Evolutionary conservation across 2,797 vertebrate genomes (phyloP).

Genomic region (Erethizon dorsatum): DNA sequence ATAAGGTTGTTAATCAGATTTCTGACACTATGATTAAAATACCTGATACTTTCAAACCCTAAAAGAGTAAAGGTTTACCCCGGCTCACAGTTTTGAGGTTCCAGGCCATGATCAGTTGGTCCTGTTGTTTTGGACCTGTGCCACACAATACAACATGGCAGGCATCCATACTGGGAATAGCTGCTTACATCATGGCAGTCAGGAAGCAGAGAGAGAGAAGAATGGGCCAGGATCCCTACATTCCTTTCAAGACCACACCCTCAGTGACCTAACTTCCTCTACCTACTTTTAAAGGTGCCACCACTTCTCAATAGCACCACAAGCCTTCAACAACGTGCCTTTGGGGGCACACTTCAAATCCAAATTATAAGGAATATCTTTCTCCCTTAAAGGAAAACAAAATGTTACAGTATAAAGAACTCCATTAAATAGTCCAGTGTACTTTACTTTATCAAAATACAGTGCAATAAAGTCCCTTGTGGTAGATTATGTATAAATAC

Average conservation of each 20-base stretch:
- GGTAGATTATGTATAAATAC: background rate
- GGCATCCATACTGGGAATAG: background rate
- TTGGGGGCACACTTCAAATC: background rate
- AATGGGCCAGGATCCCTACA: too few species aligned
- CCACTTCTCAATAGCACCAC: background rate
- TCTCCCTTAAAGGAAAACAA: background rate
- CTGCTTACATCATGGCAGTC: background rate
- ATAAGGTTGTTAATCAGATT: background rate
- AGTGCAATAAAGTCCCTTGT: background rate
- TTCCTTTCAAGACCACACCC: background rate
- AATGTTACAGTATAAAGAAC: background rate
- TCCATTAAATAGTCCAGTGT: background rate
- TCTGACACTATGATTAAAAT: background rate
- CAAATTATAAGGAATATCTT: background rate
- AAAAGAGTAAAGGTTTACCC: background rate
- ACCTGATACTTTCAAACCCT: background rate
- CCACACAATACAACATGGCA: background rate
- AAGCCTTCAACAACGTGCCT: background rate
- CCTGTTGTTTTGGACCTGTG: background rate
- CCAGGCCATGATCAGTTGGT: too few species aligned
- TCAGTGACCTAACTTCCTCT: background rate
- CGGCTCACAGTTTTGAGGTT: background rate
- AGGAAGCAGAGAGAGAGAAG: background rate
- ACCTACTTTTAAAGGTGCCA: background rate
- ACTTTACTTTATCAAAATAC: background rate